phyloP scores from a whole-genome alignment of 2,888 invertebrate genomes.

The Gryllus longicercus region DNA sequence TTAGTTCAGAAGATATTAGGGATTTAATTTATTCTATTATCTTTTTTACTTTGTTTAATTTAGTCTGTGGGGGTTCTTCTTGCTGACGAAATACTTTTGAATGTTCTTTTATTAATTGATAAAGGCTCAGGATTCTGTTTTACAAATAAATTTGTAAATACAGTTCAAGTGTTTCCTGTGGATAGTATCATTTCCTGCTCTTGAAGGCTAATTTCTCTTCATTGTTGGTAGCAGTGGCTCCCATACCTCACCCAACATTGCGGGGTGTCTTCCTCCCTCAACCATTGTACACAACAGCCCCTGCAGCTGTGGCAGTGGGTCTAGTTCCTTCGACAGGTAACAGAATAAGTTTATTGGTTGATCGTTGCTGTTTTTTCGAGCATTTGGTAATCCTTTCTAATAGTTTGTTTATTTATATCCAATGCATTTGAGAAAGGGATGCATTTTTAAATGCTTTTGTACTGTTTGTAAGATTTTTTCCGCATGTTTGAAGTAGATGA shows the following conservation, averaged over 20 bases:
- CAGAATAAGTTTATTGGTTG: background rate
- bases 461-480: too few relatives aligned
- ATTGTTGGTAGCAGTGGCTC: constrained; percentile 30
- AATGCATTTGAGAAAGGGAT: too few relatives aligned
- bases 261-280: constrained; percentile 31
- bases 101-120: too few relatives aligned
- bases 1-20: too few relatives aligned
- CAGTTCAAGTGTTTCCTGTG: background rate
- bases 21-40: too few relatives aligned
- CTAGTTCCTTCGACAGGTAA: constrained; percentile 32
- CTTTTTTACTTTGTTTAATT: too few relatives aligned
- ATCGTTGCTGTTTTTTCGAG: background rate
- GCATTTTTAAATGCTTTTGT: too few relatives aligned
- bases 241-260: constrained; percentile 31
- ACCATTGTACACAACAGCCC: constrained; percentile 29
- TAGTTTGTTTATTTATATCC: background rate
- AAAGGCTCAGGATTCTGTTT: too few relatives aligned
- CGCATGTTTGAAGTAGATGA: too few relatives aligned
- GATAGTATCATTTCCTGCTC: background rate
- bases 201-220: constrained; percentile 25
- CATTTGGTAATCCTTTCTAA: background rate
- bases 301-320: constrained; percentile 31
- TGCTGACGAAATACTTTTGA: too few relatives aligned
- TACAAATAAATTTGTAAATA: too few relatives aligned
- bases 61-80: too few relatives aligned